Evolutionary conservation across 2,113 vertebrate genomes (phyloP).

Genomic region (Sialia sialis): DNA sequence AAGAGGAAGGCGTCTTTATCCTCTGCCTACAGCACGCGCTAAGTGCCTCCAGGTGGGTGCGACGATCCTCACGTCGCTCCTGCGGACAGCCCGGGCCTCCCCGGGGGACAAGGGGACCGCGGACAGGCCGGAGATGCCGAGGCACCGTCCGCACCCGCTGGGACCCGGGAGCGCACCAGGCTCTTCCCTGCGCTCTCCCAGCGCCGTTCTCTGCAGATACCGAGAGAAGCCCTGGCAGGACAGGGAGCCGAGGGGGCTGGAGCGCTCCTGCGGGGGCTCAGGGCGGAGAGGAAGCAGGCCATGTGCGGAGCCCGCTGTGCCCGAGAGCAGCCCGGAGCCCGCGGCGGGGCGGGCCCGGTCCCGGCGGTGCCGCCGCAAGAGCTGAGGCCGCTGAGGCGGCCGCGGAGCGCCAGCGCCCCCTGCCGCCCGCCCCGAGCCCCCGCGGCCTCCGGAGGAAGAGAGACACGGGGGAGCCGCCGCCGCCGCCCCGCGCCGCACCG

Average conservation of each 20-base stretch:
- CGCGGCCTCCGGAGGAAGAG: not conserved
- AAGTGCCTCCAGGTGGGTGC: not conserved
- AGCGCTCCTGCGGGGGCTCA: not conserved
- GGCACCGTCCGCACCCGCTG: not conserved
- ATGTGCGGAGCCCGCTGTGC: not conserved
- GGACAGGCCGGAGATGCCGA: not conserved
- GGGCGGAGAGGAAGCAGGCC: not conserved
- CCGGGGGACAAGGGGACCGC: rapidly evolving
- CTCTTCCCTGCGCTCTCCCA: not conserved
- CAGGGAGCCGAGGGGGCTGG: too few species aligned
- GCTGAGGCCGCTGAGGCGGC: not conserved
- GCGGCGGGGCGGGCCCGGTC: not conserved
- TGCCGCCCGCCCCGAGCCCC: not conserved
- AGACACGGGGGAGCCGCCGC: not conserved
- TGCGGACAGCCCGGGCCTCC: not conserved
- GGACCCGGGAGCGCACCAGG: not conserved
- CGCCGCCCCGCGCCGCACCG: too few species aligned
- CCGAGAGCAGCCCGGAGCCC: not conserved
- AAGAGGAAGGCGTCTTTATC: not conserved
- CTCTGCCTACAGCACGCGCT: not conserved
- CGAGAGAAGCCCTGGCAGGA: not conserved
- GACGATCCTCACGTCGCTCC: not conserved
- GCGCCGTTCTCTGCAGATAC: not conserved
- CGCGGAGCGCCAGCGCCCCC: too few species aligned
- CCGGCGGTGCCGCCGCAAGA: not conserved